A percentile compares a stretch with the other conserved stretches of the same genome.
phyloP scores from a whole-genome alignment of 2,797 vertebrate genomes.

The Tragelaphus eurycerus region DNA sequence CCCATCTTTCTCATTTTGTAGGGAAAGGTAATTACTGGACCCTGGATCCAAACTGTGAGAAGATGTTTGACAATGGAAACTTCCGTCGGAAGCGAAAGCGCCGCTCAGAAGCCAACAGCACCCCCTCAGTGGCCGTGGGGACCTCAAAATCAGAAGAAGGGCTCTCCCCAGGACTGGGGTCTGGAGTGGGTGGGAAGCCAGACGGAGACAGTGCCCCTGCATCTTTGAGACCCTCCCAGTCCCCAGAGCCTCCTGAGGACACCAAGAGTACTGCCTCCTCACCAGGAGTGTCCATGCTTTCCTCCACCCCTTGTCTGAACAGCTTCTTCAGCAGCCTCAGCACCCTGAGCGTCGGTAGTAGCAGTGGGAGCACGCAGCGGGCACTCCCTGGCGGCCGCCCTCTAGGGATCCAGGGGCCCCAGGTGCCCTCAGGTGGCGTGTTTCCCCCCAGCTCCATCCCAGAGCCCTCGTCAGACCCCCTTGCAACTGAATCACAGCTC shows the following conservation, averaged over 20 bases:
- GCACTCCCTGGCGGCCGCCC: slow-evolving; percentile 64
- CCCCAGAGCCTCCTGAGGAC: slow-evolving; percentile 83
- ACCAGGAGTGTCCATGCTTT: slow-evolving; percentile 80
- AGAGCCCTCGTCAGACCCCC: slow-evolving; percentile 74
- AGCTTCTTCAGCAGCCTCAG: slow-evolving; percentile 95
- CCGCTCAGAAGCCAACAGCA: slow-evolving; percentile 87
- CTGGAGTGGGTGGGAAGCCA: slow-evolving; percentile 81
- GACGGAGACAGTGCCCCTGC: slow-evolving; percentile 86
- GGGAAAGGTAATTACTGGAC: slow-evolving; percentile 99
- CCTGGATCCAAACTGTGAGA: slow-evolving; percentile 98
- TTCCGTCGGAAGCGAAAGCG: slow-evolving; percentile 97
- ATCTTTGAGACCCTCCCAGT: slow-evolving; percentile 83
- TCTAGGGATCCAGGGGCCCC: slow-evolving; percentile 87
- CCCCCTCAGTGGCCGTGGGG: slow-evolving; percentile 30
- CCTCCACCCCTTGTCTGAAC: slow-evolving; percentile 90
- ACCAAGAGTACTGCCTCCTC: slow-evolving; percentile 86
- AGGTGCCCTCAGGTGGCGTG: slow-evolving; percentile 83
- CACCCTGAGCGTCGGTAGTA: slow-evolving; percentile 82
- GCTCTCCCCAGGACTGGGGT: slow-evolving; percentile 64
- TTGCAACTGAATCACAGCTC: slow-evolving; percentile 81
- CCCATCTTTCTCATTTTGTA: slow-evolving; percentile 68
- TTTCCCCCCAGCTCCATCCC: slow-evolving; percentile 79
- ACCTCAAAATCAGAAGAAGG: slow-evolving; percentile 88
- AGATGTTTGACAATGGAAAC: slow-evolving; percentile 99
- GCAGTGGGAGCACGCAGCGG: slow-evolving; percentile 82